Evolutionary conservation across 1,140 invertebrate genomes (phyloP).

Genomic region (Pemphigus obesinymphae): DNA sequence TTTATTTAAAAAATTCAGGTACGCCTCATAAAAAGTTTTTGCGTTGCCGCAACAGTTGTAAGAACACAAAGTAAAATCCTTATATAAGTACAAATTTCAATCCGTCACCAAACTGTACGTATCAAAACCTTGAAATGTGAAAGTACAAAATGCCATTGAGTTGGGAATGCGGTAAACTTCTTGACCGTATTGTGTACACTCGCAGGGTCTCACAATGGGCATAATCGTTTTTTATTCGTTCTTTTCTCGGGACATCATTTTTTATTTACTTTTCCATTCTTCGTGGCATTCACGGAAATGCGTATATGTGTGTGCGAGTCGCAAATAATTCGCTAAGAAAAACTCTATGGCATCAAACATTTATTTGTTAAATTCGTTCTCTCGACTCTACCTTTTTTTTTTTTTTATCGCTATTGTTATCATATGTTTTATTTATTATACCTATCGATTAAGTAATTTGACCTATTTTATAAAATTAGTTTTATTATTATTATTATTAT

Average conservation of each 20-base stretch:
- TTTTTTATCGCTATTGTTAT: background rate
- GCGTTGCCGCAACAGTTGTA: too few relatives aligned
- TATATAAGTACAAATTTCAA: background rate
- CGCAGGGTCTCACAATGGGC: background rate
- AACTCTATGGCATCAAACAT: background rate
- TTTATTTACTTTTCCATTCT: constrained; percentile 1
- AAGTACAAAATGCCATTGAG: background rate
- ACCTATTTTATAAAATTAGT: background rate
- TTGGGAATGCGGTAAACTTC: background rate
- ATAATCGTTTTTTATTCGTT: constrained; percentile 14
- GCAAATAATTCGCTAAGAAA: background rate
- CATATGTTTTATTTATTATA: background rate
- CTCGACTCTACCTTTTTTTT: background rate
- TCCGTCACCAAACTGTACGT: background rate
- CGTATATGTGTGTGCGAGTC: background rate
- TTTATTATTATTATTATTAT: too few relatives aligned
- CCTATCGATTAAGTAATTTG: background rate
- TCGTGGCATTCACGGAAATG: background rate
- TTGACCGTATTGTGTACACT: constrained; percentile 9
- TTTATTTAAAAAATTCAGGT: too few relatives aligned
- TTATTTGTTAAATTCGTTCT: background rate
- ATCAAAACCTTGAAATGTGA: background rate
- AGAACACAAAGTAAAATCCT: too few relatives aligned
- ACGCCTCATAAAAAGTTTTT: too few relatives aligned
- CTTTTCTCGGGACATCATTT: background rate